Base-by-base conservation (phyloP, 2,797 vertebrate genomes). In the Glossophaga mutica region DNA sequence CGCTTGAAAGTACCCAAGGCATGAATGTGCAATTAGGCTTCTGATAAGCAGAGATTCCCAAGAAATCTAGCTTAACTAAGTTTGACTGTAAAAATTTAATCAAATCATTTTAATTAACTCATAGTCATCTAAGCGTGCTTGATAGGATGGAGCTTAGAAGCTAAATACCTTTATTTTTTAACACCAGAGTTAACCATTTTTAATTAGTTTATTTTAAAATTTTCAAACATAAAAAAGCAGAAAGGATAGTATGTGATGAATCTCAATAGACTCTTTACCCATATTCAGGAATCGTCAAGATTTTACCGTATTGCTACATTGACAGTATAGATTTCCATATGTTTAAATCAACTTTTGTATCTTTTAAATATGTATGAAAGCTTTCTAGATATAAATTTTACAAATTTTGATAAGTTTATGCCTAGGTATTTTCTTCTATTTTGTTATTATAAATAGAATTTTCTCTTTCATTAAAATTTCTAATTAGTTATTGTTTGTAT, bases 101-200 rank as follows among this genome's bases (percentile, higher is more conserved):
- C 97, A 95, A 96, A 94, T 94, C 19, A 91, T 94, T 97, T 97
- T 97, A 97, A 97, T 98, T 98, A 97, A 98, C 97, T 98, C 88
- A 92, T 89, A 85, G 86, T 94, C 96, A 97, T 95, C 96, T 92
- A 96, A 95, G 74, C 96, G 86, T 77, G 97, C 87, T 97, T 97
- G 92, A 70, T 95, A 91, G 87, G 94, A 92, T 96, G 21, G 79
- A 86, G 52, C 86, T 97, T 97, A 96, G 94, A 97, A 96, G 16
- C 48, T 96, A 89, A 21, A 97, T 94, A 59, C 77, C 67, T n/a
- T 87, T 0, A 87, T 32, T 86, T 94, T 94, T 96, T 94, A 94
- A 95, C 77, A 81, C 39, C 16, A 68, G 76, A 62, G 89, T 94
- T 85, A 95, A 85, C 67, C 78, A 57, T 94, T 95, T 91, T 89